A percentile compares a stretch with the other conserved stretches of the same genome.
phyloP scores from a whole-genome alignment of 2,797 vertebrate genomes.

The Oreochromis grahami region DNA sequence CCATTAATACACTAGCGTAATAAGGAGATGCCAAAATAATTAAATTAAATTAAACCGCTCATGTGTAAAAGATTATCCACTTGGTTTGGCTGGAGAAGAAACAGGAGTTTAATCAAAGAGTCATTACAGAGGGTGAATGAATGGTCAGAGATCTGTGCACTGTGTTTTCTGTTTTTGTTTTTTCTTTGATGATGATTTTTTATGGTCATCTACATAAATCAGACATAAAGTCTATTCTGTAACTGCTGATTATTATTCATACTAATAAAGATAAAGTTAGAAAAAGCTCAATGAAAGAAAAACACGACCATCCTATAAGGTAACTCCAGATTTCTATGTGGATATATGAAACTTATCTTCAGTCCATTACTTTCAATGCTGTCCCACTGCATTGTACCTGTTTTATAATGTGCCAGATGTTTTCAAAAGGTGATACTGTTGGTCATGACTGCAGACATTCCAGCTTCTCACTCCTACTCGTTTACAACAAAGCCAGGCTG shows the following conservation, averaged over 20 bases:
- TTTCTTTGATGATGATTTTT: neutral
- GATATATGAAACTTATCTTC: rapidly evolving
- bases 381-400: neutral
- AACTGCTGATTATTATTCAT: neutral
- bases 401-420: neutral
- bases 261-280: no score
- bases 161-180: neutral
- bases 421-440: neutral
- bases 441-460: neutral
- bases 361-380: neutral
- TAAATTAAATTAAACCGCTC: slow-evolving; percentile 58
- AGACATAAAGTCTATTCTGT: neutral
- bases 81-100: slow-evolving; percentile 16
- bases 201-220: neutral
- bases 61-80: slow-evolving; percentile 54
- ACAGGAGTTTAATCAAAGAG: slow-evolving; percentile 38
- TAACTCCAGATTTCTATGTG: neutral
- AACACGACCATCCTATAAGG: neutral
- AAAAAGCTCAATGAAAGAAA: neutral
- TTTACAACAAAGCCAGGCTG: neutral
- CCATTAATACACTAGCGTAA: slow-evolving; percentile 28
- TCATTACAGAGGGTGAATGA: slow-evolving; percentile 24
- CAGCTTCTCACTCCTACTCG: neutral
- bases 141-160: neutral
- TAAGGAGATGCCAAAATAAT: slow-evolving; percentile 37